Evolutionary conservation across 2,113 vertebrate species (phyloP), one percentile per base, ranked within the genome.

Genomic region (Lamprologus lemairii): DNA sequence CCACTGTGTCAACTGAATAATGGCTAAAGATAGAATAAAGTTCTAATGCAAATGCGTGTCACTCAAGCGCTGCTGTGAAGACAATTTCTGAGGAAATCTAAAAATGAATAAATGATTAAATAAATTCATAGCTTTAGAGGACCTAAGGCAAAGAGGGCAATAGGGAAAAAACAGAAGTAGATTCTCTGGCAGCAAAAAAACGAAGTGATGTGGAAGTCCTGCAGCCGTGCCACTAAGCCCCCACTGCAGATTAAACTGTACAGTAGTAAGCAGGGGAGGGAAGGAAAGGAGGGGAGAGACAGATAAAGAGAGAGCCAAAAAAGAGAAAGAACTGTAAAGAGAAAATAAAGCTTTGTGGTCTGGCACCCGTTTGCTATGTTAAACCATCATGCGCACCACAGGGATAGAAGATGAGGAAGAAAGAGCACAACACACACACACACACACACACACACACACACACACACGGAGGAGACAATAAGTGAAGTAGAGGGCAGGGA

Each of bases 181-280:
- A 95, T 93, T 91, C 89, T 89, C 90, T 84, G 90, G 88, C 82
- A 73, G 83, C 63, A 86, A 85, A 86, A 86, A 82, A 86, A 92
- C 14, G 49, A 91, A 92, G 90, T 91, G 91, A 95, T 91, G 91
- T 95, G 93, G 93, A 94, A 94, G 94, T 94, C 88, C 92, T 95
- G 91, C 93, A 92, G 88, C 87, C 78, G 53, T 90, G 89, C 93
- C 81, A 84, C 92, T 95, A 94, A 95, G 89, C 91, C 89, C 87
- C 88, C n/a, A 81, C 88, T 92, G 91, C 89, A 95, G 93, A 94
- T 94, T 95, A 94, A 94, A 94, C 91, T 87, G 81, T 83, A 86
- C 68, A 85, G 85, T 86, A 87, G 88, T 78, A 87, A 87, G 80
- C 80, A 87, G 89, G 87, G 84, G 79, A 13, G 78, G 75, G 60